Evolutionary conservation across 2,888 invertebrate species (phyloP).

Genomic region (Colletes collaris): DNA sequence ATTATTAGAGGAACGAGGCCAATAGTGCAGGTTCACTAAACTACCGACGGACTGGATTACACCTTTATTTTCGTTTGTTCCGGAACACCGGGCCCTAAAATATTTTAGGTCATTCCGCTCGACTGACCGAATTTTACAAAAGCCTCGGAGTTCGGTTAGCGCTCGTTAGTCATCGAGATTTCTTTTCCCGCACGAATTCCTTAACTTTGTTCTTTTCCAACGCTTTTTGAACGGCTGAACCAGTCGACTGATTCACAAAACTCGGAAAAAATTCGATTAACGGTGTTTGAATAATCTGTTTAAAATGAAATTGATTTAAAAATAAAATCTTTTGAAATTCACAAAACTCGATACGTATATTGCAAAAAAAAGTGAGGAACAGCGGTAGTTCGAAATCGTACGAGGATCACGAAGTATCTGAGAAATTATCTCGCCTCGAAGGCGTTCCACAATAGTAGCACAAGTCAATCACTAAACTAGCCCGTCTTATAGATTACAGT

Average conservation of each 20-base stretch:
- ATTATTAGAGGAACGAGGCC: constrained; percentile 66
- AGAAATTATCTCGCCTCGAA: no score
- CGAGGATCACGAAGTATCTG: no score
- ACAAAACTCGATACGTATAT: no score
- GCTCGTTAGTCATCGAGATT: constrained; percentile 5
- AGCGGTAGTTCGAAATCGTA: no score
- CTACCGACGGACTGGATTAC: constrained; percentile 41
- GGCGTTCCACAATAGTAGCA: no score
- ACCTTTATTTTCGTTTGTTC: constrained; percentile 53
- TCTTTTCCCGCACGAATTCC: constrained; percentile 1
- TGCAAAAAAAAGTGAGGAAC: no score
- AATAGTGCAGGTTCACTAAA: constrained; percentile 70
- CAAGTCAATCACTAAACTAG: no score
- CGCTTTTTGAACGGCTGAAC: constrained; percentile 12
- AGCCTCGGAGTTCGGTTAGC: not conserved
- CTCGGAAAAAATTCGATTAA: not conserved
- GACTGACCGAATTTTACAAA: constrained; percentile 44
- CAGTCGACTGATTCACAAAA: constrained; percentile 11
- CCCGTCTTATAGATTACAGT: no score
- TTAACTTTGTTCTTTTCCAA: not conserved
- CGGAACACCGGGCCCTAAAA: not conserved
- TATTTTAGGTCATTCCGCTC: constrained; percentile 25
- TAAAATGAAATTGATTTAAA: no score
- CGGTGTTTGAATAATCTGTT: no score
- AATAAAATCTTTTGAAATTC: no score